Evolutionary conservation across 2,888 invertebrate genomes (phyloP), one percentile per base, ranked within the genome.

Genomic region (Polyommatus icarus): DNA sequence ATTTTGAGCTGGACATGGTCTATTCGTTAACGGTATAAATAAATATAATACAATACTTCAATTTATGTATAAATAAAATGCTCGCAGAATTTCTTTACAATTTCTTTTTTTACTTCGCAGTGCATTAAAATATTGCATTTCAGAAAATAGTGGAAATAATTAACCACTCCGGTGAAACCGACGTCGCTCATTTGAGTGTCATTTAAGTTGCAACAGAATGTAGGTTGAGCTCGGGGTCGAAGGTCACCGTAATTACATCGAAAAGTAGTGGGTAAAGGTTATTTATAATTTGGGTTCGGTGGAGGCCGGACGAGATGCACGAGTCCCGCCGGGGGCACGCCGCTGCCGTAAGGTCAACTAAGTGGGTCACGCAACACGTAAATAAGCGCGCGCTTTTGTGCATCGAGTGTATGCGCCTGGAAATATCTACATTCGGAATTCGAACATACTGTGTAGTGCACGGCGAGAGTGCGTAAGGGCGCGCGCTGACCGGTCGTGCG

Each of bases 361-460:
- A 77, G 57, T 77, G 76, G 81, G 78, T 81, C 81, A 79, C 77
- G 81, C 82, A 80, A 80, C 82, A 80, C 81, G 80, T 79, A 79
- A 78, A 81, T 79, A 76, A 78, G 78, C 77, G 79, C 72, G 79
- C 78, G 76, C 77, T 59, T 61, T 32, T 36, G 76, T 71, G 67
- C n/a, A 46, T 46, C 15, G 12, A 29, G 15, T 32, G 29, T 20
- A 18, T 18, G 29, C 67, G 29, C 4, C 24, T 67, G 20, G 4
- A 10, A 15, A 32, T 29, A 29, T 29, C 29, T 67, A 67, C 29
- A 67, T 15, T 32, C 3, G 1, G 4, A 24, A 24, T 67, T 67
- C 6, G 5, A 20, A 32, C 29, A 32, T 67, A 67, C 29, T 67
- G 15, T 67, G 12, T 24, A 67, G 12, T 29, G 67, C 6, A 29